phyloP scores from a whole-genome alignment of 2,888 invertebrate species.

The Heliconius aoede region DNA sequence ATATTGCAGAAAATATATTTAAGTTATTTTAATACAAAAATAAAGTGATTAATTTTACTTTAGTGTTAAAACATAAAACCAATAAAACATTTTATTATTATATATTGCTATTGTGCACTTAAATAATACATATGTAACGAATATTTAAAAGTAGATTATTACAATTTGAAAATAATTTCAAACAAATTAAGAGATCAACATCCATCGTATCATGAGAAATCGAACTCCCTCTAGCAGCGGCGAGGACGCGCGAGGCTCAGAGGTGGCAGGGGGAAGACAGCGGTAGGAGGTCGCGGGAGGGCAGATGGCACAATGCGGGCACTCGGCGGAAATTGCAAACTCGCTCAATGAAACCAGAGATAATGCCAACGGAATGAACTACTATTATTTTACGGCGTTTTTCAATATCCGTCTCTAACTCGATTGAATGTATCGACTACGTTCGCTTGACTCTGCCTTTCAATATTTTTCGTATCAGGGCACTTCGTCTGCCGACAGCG shows the following conservation, averaged over 20 bases:
- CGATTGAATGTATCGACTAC: conserved; percentile 18
- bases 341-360: conserved; percentile 57
- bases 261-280: conserved; percentile 1
- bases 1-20: too few relatives aligned
- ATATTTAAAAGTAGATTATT: not conserved
- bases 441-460: conserved; percentile 7
- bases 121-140: not conserved
- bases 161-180: not conserved
- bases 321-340: conserved; percentile 59
- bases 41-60: too few relatives aligned
- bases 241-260: not conserved
- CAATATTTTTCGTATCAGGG: not conserved
- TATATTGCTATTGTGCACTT: not conserved
- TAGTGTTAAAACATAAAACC: too few relatives aligned
- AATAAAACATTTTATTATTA: not conserved
- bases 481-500: not conserved
- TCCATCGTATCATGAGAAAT: conserved; percentile 17
- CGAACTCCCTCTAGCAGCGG: conserved; percentile 1
- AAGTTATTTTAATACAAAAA: too few relatives aligned
- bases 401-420: conserved; percentile 52
- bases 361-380: conserved; percentile 56
- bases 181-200: not conserved
- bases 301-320: conserved; percentile 42
- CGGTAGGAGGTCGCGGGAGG: conserved; percentile 22
- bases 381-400: conserved; percentile 56